Evolutionary conservation across 2,888 invertebrate genomes (phyloP), one percentile per base, ranked within the genome.

Genomic region (Lasioglossum marginatum): DNA sequence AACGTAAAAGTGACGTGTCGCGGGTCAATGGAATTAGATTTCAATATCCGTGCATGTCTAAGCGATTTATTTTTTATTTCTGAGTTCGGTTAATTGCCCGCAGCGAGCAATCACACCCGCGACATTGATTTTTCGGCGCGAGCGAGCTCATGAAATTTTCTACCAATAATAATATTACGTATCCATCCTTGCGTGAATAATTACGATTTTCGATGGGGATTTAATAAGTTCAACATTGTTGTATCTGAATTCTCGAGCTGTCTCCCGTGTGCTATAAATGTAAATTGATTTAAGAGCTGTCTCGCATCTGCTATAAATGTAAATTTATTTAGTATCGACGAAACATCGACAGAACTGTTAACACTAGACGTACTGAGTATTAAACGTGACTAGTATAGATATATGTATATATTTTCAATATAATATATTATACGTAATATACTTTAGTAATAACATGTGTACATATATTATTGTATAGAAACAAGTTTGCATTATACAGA

Each of bases 11-110:
- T 60, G 83, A 73, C 66, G 72, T 63, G 71, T 37, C 63, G 57
- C 16, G 74, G 57, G 37, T 48, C 66, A 79, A 68, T 57, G 37
- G 40, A 27, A 77, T 83, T 75, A 79, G 71, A 72, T 83, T 79
- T 48, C 79, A 45, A 79, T 73, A 73, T 68, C 23, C 76, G 68
- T 66, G 77, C 75, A 83, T 76, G 79, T 75, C 71, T 76, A 76
- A 82, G 48, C n/a, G 37, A 31, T 83, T 16, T 48, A 34, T 57
- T 45, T 66, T 75, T 71, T n/a, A 43, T 27, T 66, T 40, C 48
- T 43, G 23, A 40, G 23, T 57, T 70, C 12, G 68, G 52, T 40
- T 77, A 45, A 63, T 63, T 34, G 43, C 4, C 23, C 10, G 43
- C 43, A 10, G 23, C 37, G 37, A 37, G 68, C 68, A 70, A 40